These are phyloP conservation scores for Astreopora myriophthalma DNA, from an alignment of 64 coral and sea anemone species.

Conservation along the genomic window DNA sequence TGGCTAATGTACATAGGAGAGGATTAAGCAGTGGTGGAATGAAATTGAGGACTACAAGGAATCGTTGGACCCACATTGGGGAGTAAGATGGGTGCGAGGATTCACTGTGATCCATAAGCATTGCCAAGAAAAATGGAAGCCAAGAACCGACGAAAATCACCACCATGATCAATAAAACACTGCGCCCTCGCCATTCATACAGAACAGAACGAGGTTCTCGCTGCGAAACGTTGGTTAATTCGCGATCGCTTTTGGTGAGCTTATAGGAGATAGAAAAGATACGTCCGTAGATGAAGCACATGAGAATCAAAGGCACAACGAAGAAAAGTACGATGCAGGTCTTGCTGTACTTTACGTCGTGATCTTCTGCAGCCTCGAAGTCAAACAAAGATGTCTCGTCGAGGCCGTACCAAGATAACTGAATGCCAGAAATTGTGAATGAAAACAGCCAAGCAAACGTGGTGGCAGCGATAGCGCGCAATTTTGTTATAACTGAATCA, in stretches of 20 bases:
- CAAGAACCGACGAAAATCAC: conserved; percentile 20
- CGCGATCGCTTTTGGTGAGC: neutral
- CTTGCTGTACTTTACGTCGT: neutral
- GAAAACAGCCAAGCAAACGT: conserved; percentile 30
- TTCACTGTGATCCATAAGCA: neutral
- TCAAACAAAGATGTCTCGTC: neutral
- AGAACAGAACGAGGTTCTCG: neutral
- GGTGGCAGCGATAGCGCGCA: neutral
- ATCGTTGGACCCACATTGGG: neutral
- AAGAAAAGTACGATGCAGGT: conserved; percentile 18
- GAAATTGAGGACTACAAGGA: conserved; percentile 56
- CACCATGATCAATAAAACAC: conserved; percentile 8
- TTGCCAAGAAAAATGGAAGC: conserved; percentile 10
- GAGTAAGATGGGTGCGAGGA: neutral
- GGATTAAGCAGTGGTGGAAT: conserved; percentile 49
- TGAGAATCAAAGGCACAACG: neutral
- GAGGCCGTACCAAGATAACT: conserved; percentile 13
- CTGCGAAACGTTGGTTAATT: neutral
- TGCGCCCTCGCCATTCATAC: conserved; percentile 25
- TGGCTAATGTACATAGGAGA: conserved; percentile 65
- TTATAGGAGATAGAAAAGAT: conserved; percentile 32
- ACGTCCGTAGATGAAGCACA: conserved; percentile 14
- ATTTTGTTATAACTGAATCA: conserved; percentile 28
- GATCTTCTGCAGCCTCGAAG: neutral
- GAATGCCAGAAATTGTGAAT: neutral